Percentiles rank a stretch among this genome's conserved stretches.
Conservation (phyloP, 1,140 invertebrate genomes). For the Planococcus citri region DNA sequence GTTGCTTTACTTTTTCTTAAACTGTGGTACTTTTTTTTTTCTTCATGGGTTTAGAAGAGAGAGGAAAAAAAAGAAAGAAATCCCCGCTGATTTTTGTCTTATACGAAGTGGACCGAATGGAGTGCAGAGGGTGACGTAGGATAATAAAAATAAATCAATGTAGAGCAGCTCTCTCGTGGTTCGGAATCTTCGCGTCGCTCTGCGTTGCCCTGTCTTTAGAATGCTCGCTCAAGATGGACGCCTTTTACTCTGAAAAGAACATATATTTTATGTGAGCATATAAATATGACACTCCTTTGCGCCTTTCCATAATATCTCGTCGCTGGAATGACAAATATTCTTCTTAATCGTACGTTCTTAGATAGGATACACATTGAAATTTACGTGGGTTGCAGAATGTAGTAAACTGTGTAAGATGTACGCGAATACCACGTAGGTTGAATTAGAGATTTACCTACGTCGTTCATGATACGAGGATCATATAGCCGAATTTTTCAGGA, state of each 20-base stretch:
- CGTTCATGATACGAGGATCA: too few relatives aligned
- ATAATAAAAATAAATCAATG: constrained; percentile 17
- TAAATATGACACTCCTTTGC: constrained; percentile 18
- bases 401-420: not conserved
- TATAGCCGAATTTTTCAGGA: too few relatives aligned
- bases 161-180: constrained; percentile 9
- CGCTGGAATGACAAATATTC: constrained; percentile 14
- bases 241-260: not conserved
- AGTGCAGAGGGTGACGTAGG: not conserved
- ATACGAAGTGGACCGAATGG: not conserved
- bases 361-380: constrained; percentile 4
- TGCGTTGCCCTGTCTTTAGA: not conserved
- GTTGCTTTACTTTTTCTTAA: not conserved
- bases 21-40: not conserved
- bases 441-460: too few relatives aligned
- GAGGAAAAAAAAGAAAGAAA: constrained; percentile 6
- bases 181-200: not conserved
- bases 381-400: not conserved
- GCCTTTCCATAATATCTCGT: not conserved
- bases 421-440: not conserved
- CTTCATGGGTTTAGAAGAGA: not conserved
- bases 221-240: not conserved
- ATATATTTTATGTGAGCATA: not conserved
- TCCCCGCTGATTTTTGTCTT: constrained; percentile 13
- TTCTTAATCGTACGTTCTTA: not conserved